Conservation (phyloP, 2,888 invertebrate species). For the Geotrupes spiniger region DNA sequence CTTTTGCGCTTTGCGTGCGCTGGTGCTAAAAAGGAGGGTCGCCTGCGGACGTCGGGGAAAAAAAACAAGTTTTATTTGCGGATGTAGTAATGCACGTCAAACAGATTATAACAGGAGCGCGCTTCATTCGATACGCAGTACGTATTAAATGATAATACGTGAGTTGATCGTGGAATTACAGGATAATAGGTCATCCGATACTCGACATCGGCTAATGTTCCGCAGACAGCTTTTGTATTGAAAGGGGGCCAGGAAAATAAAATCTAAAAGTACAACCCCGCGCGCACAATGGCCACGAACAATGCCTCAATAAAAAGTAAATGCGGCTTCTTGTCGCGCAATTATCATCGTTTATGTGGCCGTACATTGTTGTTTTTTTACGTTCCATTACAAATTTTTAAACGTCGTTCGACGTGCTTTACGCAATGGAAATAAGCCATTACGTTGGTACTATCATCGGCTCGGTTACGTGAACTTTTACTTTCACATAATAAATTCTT, state of each 20-base stretch:
- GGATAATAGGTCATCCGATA: conserved; percentile 34
- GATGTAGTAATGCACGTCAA: conserved; percentile 30
- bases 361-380: not conserved
- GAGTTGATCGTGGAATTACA: conserved; percentile 33
- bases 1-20: no score
- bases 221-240: conserved; percentile 13
- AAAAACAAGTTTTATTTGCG: conserved; percentile 1
- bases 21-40: not conserved
- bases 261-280: conserved; percentile 6
- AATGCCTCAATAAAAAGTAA: conserved; percentile 6
- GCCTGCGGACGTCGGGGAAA: not conserved
- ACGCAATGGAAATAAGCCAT: no score
- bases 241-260: conserved; percentile 3
- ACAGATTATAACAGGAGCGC: conserved; percentile 30
- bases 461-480: no score
- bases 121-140: conserved; percentile 29
- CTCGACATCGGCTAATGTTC: conserved; percentile 30
- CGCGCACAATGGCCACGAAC: conserved; percentile 7
- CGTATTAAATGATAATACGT: conserved; percentile 32
- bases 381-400: no score
- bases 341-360: conserved; percentile 2
- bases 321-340: conserved; percentile 2
- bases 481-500: no score
- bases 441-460: no score
- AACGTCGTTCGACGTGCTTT: no score